Base-by-base conservation (phyloP, 2,888 invertebrate species). In the Xylophagus ater region DNA sequence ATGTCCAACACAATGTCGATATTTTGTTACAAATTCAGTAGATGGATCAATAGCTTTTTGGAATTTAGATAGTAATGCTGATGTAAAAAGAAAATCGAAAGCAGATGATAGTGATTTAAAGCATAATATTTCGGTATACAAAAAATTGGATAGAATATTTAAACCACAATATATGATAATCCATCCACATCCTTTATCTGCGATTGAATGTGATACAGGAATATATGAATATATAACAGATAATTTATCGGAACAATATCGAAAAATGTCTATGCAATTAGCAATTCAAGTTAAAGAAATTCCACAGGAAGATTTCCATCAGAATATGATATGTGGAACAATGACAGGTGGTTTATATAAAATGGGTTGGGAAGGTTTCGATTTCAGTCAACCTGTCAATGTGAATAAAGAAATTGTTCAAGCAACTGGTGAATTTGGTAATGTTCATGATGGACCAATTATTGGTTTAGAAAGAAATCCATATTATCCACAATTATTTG, bases 381-480 rank as follows among this genome's bases (percentile, higher is more conserved):
- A 78, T 36, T 74, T 75, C 5, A 34, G 44, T 69, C 73, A 47
- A 73, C 25, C 34, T 17, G 21, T 28, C 5, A 78, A 14, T 25
- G 70, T 78, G 0, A 76, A 76, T 50, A 72, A 69, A 6, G 81
- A 83, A 50, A 50, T 50, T 4, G 56, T 65, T 3, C 60, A 65
- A 37, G 57, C 50, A 54, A 69, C 61, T 2, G 30, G 40, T 1
- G 50, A 51, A 41, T 69, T 64, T 45, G 68, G 70, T 31, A 66
- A 60, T 38, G 71, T 78, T 40, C 85, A 86, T 52, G 82, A 84
- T 52, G 85, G 84, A 0, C 76, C 81, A 1, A 60, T 87, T 29
- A 66, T 73, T 1, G 62, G 69, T 14, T 59, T 74, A 3, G 60
- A 67, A 26, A 69, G 74, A 54, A 83, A 82, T 50, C 76, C 74